Base-by-base conservation (phyloP, 2,888 invertebrate genomes). In the Ennomos fuscantarius region DNA sequence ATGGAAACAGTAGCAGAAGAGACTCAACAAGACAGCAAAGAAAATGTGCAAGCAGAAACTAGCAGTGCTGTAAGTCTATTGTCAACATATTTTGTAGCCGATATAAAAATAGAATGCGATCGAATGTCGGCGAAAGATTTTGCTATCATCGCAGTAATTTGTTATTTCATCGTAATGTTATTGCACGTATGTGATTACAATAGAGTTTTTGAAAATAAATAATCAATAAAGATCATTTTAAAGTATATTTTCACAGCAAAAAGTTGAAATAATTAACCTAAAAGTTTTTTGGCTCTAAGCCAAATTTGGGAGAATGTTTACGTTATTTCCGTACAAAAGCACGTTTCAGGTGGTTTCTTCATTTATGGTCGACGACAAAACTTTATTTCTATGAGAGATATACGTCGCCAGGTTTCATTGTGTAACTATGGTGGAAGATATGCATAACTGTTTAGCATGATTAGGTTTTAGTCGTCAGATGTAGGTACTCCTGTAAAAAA, bases 311-410 rank as follows among this genome's bases (percentile, higher is more conserved):
- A 77, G 57, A 79, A 78, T 89, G 84, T 89, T 90, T 90, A 85
- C 81, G 86, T 84, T 91, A 91, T 91, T 89, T 90, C 78, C 79
- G 86, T 88, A 84, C 88, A 42, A 70, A 79, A 82, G 81, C 81
- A 84, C 84, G 78, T 82, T 87, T 84, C 80, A 73, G 72, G 68
- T 78, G 79, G 77, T 83, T 85, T 86, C 78, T 79, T 85, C 86
- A 82, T 89, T 80, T 87, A 86, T 75, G 84, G 86, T 75, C 71
- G 76, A 86, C 63, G 76, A 79, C 62, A 81, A 78, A 61, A 52
- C 58, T 63, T 72, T 74, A 75, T 72, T 66, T 63, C 70, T 60
- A 66, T 55, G 57, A 24, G 57, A 24, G 24, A 3, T 24, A 6
- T 24, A 24, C 24, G 24, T 24, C 24, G 24, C 55, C 56, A 53